Percentiles rank a stretch among this genome's conserved stretches.
Evolutionary conservation across 1,140 invertebrate genomes (phyloP).

Genomic region (Drosophila cardini): DNA sequence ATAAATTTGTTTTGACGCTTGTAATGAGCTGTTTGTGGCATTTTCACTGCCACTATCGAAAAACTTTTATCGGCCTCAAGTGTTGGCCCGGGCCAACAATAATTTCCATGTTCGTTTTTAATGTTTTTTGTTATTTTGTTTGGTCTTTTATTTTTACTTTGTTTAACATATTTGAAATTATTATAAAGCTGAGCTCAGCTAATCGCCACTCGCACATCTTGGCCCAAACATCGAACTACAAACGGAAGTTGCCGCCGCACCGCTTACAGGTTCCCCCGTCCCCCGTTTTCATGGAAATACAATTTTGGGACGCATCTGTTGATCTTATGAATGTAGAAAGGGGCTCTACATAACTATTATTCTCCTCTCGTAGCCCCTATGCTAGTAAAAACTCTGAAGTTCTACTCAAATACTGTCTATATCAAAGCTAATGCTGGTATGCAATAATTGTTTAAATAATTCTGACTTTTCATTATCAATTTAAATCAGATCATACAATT

Average conservation of each 20-base stretch:
- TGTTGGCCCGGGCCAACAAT: slow-evolving; percentile 62
- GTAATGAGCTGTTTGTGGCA: slow-evolving; percentile 82
- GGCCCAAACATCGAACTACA: slow-evolving; percentile 35
- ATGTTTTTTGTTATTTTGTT: slow-evolving; percentile 58
- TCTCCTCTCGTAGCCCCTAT: slow-evolving; percentile 3
- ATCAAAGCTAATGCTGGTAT: not conserved
- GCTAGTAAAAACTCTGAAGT: not conserved
- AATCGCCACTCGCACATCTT: slow-evolving; percentile 63
- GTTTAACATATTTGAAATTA: slow-evolving; percentile 73
- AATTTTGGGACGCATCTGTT: slow-evolving; percentile 27
- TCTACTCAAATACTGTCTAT: not conserved
- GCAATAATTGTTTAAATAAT: too few relatives aligned
- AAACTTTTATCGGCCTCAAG: slow-evolving; percentile 66
- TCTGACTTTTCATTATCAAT: too few relatives aligned
- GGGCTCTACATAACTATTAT: slow-evolving; percentile 3
- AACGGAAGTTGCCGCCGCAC: slow-evolving; percentile 68
- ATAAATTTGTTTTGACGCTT: slow-evolving; percentile 83
- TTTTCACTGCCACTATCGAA: slow-evolving; percentile 75
- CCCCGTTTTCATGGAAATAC: not conserved
- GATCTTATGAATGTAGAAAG: slow-evolving; percentile 37
- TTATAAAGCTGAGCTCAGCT: slow-evolving; percentile 61
- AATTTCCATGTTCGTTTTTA: slow-evolving; percentile 76
- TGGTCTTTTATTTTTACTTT: slow-evolving; percentile 35
- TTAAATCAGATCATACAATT: slow-evolving; percentile 4
- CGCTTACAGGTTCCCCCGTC: slow-evolving; percentile 14